Conservation (phyloP, 2,888 invertebrate genomes). For the Pterobdella sp. region DNA sequence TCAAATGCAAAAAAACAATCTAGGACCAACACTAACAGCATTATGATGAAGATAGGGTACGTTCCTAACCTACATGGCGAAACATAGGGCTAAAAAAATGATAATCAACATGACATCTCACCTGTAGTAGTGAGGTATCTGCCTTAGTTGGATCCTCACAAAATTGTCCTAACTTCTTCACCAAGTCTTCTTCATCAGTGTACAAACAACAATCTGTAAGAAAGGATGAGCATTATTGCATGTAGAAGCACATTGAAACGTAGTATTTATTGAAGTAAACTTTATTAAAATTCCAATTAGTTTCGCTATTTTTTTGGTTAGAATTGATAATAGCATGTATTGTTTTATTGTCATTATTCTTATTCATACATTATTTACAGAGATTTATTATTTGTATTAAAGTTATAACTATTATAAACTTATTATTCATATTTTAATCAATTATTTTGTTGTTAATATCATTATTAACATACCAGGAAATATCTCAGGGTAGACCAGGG, state of each 20-base stretch:
- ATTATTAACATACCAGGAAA: constrained; percentile 53
- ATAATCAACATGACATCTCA: not conserved
- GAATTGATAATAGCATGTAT: too few relatives aligned
- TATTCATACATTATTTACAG: not conserved
- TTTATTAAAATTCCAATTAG: too few relatives aligned
- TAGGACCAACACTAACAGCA: too few relatives aligned
- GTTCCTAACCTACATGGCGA: too few relatives aligned
- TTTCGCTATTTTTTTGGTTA: too few relatives aligned
- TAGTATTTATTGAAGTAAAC: too few relatives aligned
- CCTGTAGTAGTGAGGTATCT: not conserved
- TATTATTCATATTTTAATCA: not conserved
- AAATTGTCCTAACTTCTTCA: constrained; percentile 12
- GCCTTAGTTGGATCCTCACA: constrained; percentile 16
- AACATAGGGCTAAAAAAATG: not conserved
- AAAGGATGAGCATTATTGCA: too few relatives aligned
- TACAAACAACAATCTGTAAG: constrained; percentile 19
- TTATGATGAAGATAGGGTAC: too few relatives aligned
- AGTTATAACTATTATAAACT: not conserved
- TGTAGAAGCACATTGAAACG: too few relatives aligned
- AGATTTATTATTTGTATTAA: not conserved
- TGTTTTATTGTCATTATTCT: too few relatives aligned
- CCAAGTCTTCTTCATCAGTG: not conserved
- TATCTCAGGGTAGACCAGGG: constrained; percentile 66
- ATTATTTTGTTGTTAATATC: not conserved
- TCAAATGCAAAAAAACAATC: not conserved